Conservation (phyloP, 92 coral and sea anemone species). For the Phenganax marumi region DNA sequence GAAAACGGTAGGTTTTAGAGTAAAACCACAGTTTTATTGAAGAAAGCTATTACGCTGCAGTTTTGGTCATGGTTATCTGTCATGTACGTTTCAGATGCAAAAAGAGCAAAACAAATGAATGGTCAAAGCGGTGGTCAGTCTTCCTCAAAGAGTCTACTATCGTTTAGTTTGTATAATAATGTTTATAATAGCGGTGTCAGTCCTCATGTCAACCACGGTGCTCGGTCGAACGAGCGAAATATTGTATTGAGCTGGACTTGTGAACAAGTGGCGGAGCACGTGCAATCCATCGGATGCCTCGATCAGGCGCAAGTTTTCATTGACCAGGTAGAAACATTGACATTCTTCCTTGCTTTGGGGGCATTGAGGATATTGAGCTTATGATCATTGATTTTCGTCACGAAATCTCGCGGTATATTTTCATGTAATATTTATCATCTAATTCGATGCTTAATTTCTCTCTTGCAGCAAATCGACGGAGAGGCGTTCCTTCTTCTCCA, state of each 20-base stretch:
- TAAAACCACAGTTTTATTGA: too few relatives aligned
- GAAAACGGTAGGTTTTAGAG: too few relatives aligned
- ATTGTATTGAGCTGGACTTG: constrained; percentile 78
- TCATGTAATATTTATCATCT: background rate
- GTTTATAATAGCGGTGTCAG: constrained; percentile 51
- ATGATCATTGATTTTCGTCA: too few relatives aligned
- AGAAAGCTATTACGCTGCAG: too few relatives aligned
- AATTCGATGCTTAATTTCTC: background rate
- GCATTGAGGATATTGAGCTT: too few relatives aligned
- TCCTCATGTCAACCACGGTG: constrained; percentile 64
- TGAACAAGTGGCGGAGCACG: constrained; percentile 86
- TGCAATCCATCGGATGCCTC: constrained; percentile 72
- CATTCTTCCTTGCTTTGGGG: too few relatives aligned
- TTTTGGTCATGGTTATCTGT: background rate
- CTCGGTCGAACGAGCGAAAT: constrained; percentile 75
- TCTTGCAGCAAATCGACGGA: constrained; percentile 85
- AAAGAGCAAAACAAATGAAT: constrained; percentile 6
- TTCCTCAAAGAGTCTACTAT: constrained; percentile 42
- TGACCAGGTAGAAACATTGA: constrained; percentile 65
- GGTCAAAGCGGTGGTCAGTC: constrained; percentile 26
- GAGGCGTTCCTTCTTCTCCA: constrained; percentile 89
- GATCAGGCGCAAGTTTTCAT: constrained; percentile 88
- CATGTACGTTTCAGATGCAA: background rate
- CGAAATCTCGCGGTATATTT: background rate
- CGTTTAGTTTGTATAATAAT: constrained; percentile 38